Conservation (phyloP, 1,140 invertebrate species). For the Drosophila trapezifrons region DNA sequence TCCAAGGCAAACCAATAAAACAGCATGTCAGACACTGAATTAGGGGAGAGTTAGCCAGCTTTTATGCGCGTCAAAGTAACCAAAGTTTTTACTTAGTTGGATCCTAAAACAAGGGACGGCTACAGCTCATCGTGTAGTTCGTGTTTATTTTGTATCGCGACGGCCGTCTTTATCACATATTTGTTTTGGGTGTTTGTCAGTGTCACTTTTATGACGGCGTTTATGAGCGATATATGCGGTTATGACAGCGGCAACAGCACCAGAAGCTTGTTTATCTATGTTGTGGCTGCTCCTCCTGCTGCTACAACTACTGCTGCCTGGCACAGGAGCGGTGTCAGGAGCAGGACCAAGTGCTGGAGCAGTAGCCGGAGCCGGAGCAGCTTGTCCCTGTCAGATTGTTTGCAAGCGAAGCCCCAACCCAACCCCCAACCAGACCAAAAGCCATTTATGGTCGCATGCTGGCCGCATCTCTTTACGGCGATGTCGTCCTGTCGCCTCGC, state of each 20-base stretch:
- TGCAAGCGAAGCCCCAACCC: slow-evolving; percentile 38
- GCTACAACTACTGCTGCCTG: slow-evolving; percentile 4
- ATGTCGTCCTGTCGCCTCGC: slow-evolving; percentile 47
- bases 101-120: slow-evolving; percentile 31
- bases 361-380: slow-evolving; percentile 33
- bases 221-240: slow-evolving; percentile 79
- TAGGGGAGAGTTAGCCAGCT: slow-evolving; percentile 34
- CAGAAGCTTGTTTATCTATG: slow-evolving; percentile 73
- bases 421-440: slow-evolving; percentile 58
- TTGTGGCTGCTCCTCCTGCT: slow-evolving; percentile 32
- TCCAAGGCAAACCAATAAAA: slow-evolving; percentile 53
- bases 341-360: slow-evolving; percentile 1
- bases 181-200: slow-evolving; percentile 71
- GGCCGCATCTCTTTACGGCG: slow-evolving; percentile 32
- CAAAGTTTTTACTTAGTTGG: slow-evolving; percentile 68
- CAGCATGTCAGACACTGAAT: slow-evolving; percentile 45
- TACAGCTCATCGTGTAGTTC: slow-evolving; percentile 38
- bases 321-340: slow-evolving; percentile 11
- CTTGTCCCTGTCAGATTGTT: slow-evolving; percentile 65
- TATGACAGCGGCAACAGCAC: slow-evolving; percentile 58
- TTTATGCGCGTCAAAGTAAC: slow-evolving; percentile 43
- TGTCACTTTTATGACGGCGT: slow-evolving; percentile 73
- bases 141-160: slow-evolving; percentile 39
- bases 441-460: slow-evolving; percentile 70
- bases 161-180: slow-evolving; percentile 72